A percentile compares a stretch with the other conserved stretches of the same genome.
These are phyloP conservation scores for Chaetoderma sp. DNA, from an alignment of 2,888 invertebrate species.

Conservation along the genomic window DNA sequence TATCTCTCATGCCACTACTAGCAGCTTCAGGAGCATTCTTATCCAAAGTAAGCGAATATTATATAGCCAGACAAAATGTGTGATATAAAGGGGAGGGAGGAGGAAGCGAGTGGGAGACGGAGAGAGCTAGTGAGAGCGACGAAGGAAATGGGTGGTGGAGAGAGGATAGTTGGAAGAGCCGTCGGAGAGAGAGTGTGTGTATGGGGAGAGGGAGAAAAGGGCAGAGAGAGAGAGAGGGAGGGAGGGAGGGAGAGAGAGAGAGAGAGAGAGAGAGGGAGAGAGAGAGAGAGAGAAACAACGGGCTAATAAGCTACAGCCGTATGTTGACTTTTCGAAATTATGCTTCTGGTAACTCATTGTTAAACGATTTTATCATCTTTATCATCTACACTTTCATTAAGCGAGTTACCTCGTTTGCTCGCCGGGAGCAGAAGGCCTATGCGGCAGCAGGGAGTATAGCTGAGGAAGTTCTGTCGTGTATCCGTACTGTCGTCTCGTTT, in stretches of 20 bases:
- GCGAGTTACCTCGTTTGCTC: constrained; percentile 66
- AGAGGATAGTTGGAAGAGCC: too few relatives aligned
- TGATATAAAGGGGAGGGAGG: not conserved
- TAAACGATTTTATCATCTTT: not conserved
- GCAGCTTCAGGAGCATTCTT: constrained; percentile 52
- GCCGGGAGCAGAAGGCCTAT: constrained; percentile 72
- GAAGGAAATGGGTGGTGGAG: too few relatives aligned
- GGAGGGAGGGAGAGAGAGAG: too few relatives aligned
- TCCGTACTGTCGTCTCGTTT: constrained; percentile 65
- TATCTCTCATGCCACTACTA: constrained; percentile 72
- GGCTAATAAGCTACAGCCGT: too few relatives aligned
- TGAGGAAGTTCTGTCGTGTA: constrained; percentile 62
- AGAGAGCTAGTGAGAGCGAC: too few relatives aligned
- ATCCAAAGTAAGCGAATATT: constrained; percentile 43
- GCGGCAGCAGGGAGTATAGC: constrained; percentile 72
- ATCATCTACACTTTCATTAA: constrained; percentile 38
- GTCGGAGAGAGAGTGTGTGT: too few relatives aligned
- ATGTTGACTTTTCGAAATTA: too few relatives aligned
- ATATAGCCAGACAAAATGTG: not conserved
- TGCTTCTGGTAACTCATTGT: not conserved
- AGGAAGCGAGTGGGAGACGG: not conserved
- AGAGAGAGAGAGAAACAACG: too few relatives aligned
- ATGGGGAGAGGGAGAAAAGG: too few relatives aligned
- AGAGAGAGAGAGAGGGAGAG: not conserved
- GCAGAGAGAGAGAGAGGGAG: too few relatives aligned